phyloP scores from a whole-genome alignment of 1,140 invertebrate genomes.

The Drosophila mayri region DNA sequence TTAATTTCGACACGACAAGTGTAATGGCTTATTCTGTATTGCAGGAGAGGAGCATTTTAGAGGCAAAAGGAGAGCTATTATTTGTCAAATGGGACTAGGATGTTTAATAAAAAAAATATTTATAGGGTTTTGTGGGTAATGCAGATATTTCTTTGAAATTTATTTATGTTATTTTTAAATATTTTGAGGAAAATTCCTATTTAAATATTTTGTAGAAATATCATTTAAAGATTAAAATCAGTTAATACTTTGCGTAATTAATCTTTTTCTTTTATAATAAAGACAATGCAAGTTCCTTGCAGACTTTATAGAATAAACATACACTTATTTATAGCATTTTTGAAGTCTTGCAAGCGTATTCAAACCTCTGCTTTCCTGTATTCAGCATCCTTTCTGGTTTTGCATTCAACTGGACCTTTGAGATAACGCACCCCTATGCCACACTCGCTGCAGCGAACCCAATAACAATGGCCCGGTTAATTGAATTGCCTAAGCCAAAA shows the following conservation, averaged over 20 bases:
- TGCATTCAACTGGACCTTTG: conserved; percentile 43
- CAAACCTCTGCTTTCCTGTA: background rate
- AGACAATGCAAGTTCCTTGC: no score
- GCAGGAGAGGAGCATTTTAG: background rate
- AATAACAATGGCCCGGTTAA: conserved; percentile 70
- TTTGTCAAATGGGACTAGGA: no score
- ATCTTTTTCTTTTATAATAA: no score
- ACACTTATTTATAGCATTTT: background rate
- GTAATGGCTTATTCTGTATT: conserved; percentile 15
- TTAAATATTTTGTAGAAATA: background rate
- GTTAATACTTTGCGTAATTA: no score
- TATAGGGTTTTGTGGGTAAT: background rate
- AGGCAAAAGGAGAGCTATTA: background rate
- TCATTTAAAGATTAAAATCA: no score
- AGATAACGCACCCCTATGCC: conserved; percentile 47
- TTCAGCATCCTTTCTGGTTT: background rate
- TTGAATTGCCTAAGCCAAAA: conserved; percentile 61
- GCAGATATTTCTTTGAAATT: background rate
- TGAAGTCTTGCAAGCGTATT: background rate
- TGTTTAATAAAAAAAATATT: background rate
- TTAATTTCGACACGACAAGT: conserved; percentile 5
- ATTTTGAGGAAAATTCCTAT: background rate
- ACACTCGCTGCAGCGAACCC: conserved; percentile 16
- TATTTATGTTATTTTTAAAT: background rate
- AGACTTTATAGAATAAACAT: background rate